These are phyloP conservation scores for Halocynthia roretzi DNA, from an alignment of 23 tunicate genomes.

Conservation along the genomic window DNA sequence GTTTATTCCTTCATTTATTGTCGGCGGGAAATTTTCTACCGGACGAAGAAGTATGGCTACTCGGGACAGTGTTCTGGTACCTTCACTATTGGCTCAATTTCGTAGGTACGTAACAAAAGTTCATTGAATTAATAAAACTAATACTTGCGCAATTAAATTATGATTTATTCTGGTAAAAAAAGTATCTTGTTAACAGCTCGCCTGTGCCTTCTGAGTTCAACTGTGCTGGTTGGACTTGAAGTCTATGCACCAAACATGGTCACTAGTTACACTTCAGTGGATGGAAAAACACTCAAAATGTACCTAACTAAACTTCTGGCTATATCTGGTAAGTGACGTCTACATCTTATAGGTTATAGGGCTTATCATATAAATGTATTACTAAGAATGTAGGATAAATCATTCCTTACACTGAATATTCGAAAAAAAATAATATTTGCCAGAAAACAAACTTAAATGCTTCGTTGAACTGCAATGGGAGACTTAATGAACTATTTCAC, in stretches of 20 bases:
- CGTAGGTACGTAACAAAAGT: slow-evolving; percentile 25
- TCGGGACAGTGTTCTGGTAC: slow-evolving; percentile 40
- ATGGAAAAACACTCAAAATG: slow-evolving; percentile 1
- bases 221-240: slow-evolving; percentile 33
- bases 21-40: slow-evolving; percentile 77
- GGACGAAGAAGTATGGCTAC: slow-evolving; percentile 36
- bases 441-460: too few species aligned
- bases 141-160: neutral
- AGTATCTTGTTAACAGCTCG: slow-evolving; percentile 26
- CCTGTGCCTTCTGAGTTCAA: slow-evolving; percentile 19
- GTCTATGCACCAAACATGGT: slow-evolving; percentile 19
- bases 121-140: neutral
- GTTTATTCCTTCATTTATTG: slow-evolving; percentile 46
- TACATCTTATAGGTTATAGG: neutral
- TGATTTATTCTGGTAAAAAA: neutral
- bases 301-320: slow-evolving; percentile 25
- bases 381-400: neutral
- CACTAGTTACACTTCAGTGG: neutral
- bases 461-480: too few species aligned
- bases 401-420: neutral
- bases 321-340: slow-evolving; percentile 39
- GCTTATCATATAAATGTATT: neutral
- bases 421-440: neutral
- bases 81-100: slow-evolving; percentile 44
- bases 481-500: too few species aligned